Percentiles rank a stretch among this genome's conserved stretches.
These are phyloP conservation scores for Numenius phaeopus DNA, from an alignment of 2,797 vertebrate genomes.

Conservation along the genomic window DNA sequence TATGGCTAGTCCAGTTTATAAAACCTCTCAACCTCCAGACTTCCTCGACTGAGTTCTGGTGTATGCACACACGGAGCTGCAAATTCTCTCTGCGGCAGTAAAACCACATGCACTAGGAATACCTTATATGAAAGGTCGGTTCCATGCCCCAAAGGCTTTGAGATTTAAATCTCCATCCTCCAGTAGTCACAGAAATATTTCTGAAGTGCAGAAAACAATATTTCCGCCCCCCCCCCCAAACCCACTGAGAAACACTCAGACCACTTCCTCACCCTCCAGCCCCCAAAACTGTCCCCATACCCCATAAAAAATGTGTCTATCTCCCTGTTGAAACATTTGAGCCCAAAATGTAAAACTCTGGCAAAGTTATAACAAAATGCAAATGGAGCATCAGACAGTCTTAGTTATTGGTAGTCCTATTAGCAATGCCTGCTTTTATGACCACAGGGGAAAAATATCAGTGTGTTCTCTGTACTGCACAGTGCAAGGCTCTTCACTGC, in stretches of 20 bases:
- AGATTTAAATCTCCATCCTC: background rate
- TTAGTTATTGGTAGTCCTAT: background rate
- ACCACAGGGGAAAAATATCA: background rate
- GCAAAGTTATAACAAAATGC: background rate
- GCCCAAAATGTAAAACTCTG: background rate
- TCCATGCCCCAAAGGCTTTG: background rate
- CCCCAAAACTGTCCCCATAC: background rate
- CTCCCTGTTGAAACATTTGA: background rate
- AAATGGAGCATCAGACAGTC: background rate
- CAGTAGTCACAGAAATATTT: background rate
- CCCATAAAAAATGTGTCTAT: background rate
- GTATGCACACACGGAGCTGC: rapidly evolving
- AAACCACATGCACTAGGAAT: rapidly evolving
- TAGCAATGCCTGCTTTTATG: background rate
- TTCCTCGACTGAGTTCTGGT: background rate
- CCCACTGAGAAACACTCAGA: background rate
- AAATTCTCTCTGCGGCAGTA: background rate
- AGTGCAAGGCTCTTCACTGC: background rate
- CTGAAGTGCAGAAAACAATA: background rate
- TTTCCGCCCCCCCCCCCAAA: background rate
- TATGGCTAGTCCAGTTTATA: background rate
- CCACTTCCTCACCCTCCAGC: background rate
- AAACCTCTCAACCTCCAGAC: background rate
- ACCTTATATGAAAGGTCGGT: background rate
- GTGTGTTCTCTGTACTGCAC: background rate